Base-by-base conservation (phyloP, 1,140 invertebrate genomes). In the Papilio glaucus region DNA sequence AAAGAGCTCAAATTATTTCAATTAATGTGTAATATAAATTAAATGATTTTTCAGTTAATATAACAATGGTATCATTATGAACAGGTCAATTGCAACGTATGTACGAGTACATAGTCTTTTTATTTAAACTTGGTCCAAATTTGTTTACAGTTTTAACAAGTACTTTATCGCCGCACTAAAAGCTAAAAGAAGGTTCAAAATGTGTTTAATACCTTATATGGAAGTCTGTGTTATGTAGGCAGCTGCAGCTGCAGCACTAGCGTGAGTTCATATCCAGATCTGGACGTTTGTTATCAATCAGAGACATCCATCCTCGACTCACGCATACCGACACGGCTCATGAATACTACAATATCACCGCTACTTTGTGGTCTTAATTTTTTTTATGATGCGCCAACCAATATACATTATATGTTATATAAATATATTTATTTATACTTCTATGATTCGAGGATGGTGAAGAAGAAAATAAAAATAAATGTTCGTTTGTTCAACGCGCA, bases 251-350 rank as follows among this genome's bases (percentile, higher is more conserved):
- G 37, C 76, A 84, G 80, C 71, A 78, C 76, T 74, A 79, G 74
- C 75, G 60, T 75, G 68, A 76, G 77, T 84, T 74, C 80, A 85
- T 85, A 85, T 85, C 71, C 53, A 77, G 72, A 86, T 86, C 81
- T 84, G 45, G 45, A 49, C 45, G 72, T 71, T 73, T 77, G 49
- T 85, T 91, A 91, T 91, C 87, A 84, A 82, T 88, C 72, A 77
- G 62, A 86, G 79, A 80, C 86, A 90, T 88, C 85, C 83, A 61
- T 63, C 60, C 61, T 37, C n/a, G 13, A 49, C 75, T 70, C 86
- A 85, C 90, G 80, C 86, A 86, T 91, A 80, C 87, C 88, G 78
- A 83, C 88, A 89, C 87, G 88, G 80, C 75, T 39, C 70, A 62
- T 45, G 8, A 49, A 72, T 78, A 78, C 73, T 78, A 78, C 74